These are phyloP conservation scores for Osmoderma eremita DNA, from an alignment of 2,888 invertebrate species.

Conservation along the genomic window DNA sequence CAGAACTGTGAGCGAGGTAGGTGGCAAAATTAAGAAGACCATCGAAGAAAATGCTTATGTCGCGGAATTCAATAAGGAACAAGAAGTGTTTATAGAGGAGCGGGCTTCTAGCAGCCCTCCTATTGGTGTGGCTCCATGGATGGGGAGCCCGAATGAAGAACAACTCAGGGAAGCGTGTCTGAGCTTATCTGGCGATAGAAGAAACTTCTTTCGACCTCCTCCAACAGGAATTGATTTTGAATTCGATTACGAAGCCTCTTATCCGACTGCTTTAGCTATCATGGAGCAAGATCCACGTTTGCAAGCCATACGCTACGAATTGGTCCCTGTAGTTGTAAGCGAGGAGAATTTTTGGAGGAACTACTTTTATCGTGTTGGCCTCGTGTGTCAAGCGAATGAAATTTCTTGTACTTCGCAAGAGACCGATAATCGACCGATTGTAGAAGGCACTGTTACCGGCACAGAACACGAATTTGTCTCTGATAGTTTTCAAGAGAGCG, in stretches of 20 bases:
- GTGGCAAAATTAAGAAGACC: conserved; percentile 93
- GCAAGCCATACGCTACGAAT: conserved; percentile 98
- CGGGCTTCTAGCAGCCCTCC: conserved; percentile 76
- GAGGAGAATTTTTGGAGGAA: conserved; percentile 99
- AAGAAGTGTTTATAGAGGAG: conserved; percentile 93
- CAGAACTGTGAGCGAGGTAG: conserved; percentile 89
- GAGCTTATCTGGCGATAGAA: conserved; percentile 91
- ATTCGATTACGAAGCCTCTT: conserved; percentile 93
- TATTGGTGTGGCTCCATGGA: conserved; percentile 90
- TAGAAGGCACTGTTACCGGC: conserved; percentile 59
- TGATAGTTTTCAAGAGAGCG: conserved; percentile 49
- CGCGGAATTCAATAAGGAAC: conserved; percentile 94
- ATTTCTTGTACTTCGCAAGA: conserved; percentile 61
- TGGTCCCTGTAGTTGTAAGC: conserved; percentile 98
- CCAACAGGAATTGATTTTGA: conserved; percentile 95
- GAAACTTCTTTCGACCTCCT: conserved; percentile 97
- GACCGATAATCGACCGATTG: conserved; percentile 60
- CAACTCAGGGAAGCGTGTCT: conserved; percentile 95
- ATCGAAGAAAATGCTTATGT: conserved; percentile 94
- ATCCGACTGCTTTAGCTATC: conserved; percentile 93
- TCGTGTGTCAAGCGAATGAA: conserved; percentile 97
- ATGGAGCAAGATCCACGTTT: conserved; percentile 95
- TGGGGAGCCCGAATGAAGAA: conserved; percentile 93
- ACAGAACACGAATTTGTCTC: conserved; percentile 33
- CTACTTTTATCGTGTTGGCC: conserved; percentile 98